phyloP scores from a whole-genome alignment of 1,140 invertebrate genomes.

The Sycophila sp. region DNA sequence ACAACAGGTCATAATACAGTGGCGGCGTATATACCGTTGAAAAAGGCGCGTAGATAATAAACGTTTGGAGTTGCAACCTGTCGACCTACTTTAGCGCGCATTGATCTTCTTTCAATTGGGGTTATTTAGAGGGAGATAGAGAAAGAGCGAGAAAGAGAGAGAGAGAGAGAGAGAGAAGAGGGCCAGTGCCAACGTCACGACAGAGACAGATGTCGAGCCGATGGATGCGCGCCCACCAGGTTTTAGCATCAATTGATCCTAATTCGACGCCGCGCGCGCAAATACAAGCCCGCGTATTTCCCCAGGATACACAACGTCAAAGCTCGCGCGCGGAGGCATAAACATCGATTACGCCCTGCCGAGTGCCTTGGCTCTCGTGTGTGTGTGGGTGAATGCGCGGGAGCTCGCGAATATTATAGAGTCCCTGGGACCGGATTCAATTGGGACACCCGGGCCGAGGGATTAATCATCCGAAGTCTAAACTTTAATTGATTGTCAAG shows the following conservation, averaged over 20 bases:
- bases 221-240: no score
- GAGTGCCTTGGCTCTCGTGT: background rate
- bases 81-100: slow-evolving; percentile 22
- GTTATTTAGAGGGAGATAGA: slow-evolving; percentile 12
- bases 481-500: slow-evolving; percentile 7
- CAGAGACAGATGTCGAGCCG: no score
- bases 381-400: no score
- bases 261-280: background rate
- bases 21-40: no score
- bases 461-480: slow-evolving; percentile 11
- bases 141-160: background rate
- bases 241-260: no score
- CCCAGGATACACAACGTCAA: no score
- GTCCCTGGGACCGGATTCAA: background rate
- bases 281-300: background rate
- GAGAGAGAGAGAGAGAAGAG: background rate
- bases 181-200: no score
- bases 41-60: slow-evolving; percentile 10
- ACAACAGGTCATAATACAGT: background rate
- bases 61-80: slow-evolving; percentile 23
- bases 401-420: background rate
- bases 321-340: slow-evolving; percentile 10
- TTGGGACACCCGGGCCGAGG: background rate
- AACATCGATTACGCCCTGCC: slow-evolving; percentile 6
- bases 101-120: slow-evolving; percentile 25